Evolutionary conservation across 2,888 invertebrate genomes (phyloP).

Genomic region (Polydrusus tereticollis): DNA sequence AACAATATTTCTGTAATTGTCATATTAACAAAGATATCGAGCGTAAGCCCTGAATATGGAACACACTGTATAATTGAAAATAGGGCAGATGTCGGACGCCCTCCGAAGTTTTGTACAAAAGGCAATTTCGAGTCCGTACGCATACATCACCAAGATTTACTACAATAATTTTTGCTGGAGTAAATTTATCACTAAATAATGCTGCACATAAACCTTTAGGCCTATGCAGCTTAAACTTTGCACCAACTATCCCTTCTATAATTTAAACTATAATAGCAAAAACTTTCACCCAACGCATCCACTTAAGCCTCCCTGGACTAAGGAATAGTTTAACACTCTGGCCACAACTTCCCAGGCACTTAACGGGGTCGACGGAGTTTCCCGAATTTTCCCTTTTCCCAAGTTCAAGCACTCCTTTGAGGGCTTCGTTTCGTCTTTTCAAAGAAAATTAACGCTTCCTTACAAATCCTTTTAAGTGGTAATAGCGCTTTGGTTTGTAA

Average conservation of each 20-base stretch:
- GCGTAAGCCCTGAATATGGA: too few relatives aligned
- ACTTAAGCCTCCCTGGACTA: constrained; percentile 20
- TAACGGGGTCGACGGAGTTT: constrained; percentile 14
- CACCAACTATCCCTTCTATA: constrained; percentile 1
- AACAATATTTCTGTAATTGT: too few relatives aligned
- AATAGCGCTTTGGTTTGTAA: constrained; percentile 4
- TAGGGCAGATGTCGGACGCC: too few relatives aligned
- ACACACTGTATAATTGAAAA: too few relatives aligned
- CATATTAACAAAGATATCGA: too few relatives aligned
- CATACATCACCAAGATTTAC: neutral
- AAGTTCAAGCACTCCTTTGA: constrained; percentile 27
- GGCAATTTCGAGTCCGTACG: too few relatives aligned
- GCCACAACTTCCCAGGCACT: constrained; percentile 34
- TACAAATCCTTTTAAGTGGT: constrained; percentile 3
- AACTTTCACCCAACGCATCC: constrained; percentile 11
- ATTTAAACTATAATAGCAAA: constrained; percentile 4
- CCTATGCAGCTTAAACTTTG: neutral
- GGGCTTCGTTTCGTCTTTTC: constrained; percentile 11
- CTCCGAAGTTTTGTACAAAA: too few relatives aligned
- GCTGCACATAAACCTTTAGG: neutral
- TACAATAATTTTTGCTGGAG: neutral
- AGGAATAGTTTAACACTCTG: constrained; percentile 30
- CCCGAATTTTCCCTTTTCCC: constrained; percentile 19
- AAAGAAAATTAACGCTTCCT: constrained; percentile 9
- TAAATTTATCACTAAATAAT: neutral